Evolutionary conservation across 2,797 vertebrate species (phyloP), one percentile per base, ranked within the genome.

Genomic region (Siniperca obscura): DNA sequence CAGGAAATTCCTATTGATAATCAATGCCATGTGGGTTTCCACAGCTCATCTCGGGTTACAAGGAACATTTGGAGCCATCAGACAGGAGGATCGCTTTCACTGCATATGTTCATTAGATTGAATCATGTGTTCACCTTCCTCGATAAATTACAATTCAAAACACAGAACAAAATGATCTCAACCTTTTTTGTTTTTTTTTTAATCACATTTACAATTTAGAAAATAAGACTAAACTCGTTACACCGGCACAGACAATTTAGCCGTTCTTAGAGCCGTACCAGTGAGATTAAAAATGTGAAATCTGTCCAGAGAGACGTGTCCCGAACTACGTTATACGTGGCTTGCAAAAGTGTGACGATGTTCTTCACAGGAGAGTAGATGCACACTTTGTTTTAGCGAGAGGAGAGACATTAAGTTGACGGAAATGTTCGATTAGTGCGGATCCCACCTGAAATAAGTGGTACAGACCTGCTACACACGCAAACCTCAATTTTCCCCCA

Each of bases 391-490:
- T 21, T 50, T 60, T 50, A 14, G 61, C 3, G 12, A 25, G 11
- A 66, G 13, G 2, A 40, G 38, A 59, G 13, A 1, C 7, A 1
- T 61, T 5, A 30, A 48, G 65, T 73, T 42, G 12, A 22, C 34
- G 59, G 13, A 74, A 60, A 70, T 67, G 56, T 69, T 56, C 56
- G 53, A 82, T 86, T 72, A 83, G 68, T 76, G 60, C 62, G 78
- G 48, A 77, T 89, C 87, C 83, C 73, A 83, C 80, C 83, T 88
- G 70, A 81, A 87, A 87, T 68, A 65, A 81, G 75, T 84, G 84
- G n/a, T 11, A 67, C 83, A 66, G 75, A 90, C 80, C 82, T 73
- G n/a, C n/a, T n/a, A 71, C 75, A 42, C 3, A 71, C 70, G 44
- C 82, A 36, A 76, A 40, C 36, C 22, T 14, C 57, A 22, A 57